phyloP scores from a whole-genome alignment of 2,797 vertebrate genomes.

The Bryconaethiops microstoma region DNA sequence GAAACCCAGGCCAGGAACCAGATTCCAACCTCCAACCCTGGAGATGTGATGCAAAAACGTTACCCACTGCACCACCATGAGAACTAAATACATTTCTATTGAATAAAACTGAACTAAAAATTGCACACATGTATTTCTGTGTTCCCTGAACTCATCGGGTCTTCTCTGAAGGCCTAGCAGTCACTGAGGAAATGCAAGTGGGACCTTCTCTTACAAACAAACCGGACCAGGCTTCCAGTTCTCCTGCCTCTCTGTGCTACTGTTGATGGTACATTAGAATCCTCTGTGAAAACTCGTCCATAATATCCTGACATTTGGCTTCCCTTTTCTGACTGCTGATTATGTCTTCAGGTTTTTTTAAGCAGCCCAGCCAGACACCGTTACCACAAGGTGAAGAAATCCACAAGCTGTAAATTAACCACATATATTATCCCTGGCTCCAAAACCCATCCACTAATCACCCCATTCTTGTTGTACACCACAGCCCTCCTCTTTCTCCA shows the following conservation, averaged over 20 bases:
- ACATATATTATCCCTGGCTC: conserved; percentile 66
- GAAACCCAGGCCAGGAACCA: no score
- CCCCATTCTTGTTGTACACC: conserved; percentile 55
- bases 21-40: no score
- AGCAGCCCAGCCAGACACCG: conserved; percentile 60
- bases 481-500: conserved; percentile 55
- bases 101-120: no score
- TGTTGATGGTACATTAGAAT: conserved; percentile 66
- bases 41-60: no score
- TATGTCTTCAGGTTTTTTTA: conserved; percentile 71
- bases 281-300: conserved; percentile 67
- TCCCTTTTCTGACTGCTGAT: conserved; percentile 75
- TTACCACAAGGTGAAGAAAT: conserved; percentile 63
- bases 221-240: conserved; percentile 52
- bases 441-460: conserved; percentile 63
- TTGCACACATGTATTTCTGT: no score
- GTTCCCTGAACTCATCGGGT: no score
- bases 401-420: conserved; percentile 71
- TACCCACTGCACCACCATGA: no score
- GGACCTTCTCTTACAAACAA: conserved; percentile 24
- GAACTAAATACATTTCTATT: no score
- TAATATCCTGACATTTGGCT: conserved; percentile 67
- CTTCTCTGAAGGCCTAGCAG: no score
- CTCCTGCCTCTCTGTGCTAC: not conserved
- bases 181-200: conserved; percentile 50